These are phyloP conservation scores for Drosophila gunungcola DNA, from an alignment of 1,140 invertebrate species.

Conservation along the genomic window DNA sequence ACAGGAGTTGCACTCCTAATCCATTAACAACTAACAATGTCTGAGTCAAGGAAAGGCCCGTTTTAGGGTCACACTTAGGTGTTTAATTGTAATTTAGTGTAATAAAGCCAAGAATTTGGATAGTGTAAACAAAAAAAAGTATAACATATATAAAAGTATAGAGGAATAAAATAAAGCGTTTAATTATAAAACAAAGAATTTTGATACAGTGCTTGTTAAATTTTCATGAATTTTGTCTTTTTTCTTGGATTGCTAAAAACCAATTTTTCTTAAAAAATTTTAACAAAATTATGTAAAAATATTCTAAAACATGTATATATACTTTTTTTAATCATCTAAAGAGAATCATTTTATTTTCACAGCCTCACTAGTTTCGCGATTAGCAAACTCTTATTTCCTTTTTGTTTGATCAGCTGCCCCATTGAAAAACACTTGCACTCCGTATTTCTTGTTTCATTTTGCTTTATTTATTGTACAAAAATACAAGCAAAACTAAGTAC, in stretches of 20 bases:
- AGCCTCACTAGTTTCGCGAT: slow-evolving; percentile 8
- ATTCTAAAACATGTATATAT: neutral
- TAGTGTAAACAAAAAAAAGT: too few relatives aligned
- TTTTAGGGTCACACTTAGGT: slow-evolving; percentile 42
- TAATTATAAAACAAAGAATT: too few relatives aligned
- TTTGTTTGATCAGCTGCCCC: slow-evolving; percentile 27
- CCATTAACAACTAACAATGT: neutral
- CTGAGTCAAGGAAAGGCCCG: slow-evolving; percentile 11
- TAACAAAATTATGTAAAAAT: neutral
- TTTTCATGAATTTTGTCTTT: neutral
- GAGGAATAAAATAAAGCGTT: too few relatives aligned
- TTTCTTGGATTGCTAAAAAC: too few relatives aligned
- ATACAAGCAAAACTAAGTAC: slow-evolving; percentile 55
- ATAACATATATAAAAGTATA: too few relatives aligned
- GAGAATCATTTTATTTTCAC: neutral
- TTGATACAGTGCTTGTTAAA: too few relatives aligned
- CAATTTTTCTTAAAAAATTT: too few relatives aligned
- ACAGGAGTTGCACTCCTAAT: slow-evolving; percentile 44
- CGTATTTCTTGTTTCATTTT: slow-evolving; percentile 39
- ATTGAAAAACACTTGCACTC: slow-evolving; percentile 19
- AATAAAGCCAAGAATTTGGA: neutral
- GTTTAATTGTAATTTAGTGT: too few relatives aligned
- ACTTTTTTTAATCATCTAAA: neutral
- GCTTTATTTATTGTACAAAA: slow-evolving; percentile 58
- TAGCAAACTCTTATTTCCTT: neutral